A percentile compares a stretch with the other conserved stretches of the same genome.
Evolutionary conservation across 2,113 vertebrate species (phyloP).

Genomic region (Rattus norvegicus): GRCr8 NC_086023.1:137391501-137392000

Average conservation of each 20-base stretch:
- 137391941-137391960: too few species aligned
- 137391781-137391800: too few species aligned
- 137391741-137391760: neutral
- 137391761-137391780: neutral
- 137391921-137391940: too few species aligned
- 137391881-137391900: too few species aligned
- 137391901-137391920: too few species aligned
- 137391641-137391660: neutral
- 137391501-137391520: neutral
- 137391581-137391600: neutral
- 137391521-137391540: conserved; percentile 6
- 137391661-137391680: neutral
- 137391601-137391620: neutral
- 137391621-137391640: neutral
- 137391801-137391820: too few species aligned
- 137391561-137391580: neutral
- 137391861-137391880: too few species aligned
- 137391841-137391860: too few species aligned
- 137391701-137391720: neutral
- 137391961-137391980: too few species aligned
- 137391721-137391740: neutral
- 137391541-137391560: neutral
- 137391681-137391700: neutral
- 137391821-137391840: too few species aligned
- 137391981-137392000: too few species aligned